Conservation (phyloP, 2,113 vertebrate species). For the Salvelinus sp. region DNA sequence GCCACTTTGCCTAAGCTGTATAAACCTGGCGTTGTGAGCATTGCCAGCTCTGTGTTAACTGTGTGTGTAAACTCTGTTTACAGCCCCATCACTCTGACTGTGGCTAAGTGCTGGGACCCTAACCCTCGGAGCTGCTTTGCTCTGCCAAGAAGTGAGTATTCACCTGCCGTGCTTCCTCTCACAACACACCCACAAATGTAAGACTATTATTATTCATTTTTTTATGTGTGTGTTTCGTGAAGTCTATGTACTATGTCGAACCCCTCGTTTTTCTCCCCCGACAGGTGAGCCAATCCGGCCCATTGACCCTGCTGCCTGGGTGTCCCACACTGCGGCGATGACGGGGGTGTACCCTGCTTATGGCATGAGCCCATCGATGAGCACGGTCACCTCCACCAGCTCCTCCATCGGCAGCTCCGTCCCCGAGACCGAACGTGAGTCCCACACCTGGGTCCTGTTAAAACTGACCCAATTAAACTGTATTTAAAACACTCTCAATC, state of each 20-base stretch:
- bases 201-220: too few species aligned
- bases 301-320: conserved; percentile 96
- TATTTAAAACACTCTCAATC: too few species aligned
- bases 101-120: conserved; percentile 98
- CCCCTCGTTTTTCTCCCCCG: conserved; percentile 45
- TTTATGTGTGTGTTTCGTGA: not conserved
- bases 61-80: conserved; percentile 15
- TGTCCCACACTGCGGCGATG: conserved; percentile 97
- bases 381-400: conserved; percentile 98
- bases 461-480: not conserved
- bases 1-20: not conserved
- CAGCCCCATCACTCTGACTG: conserved; percentile 94
- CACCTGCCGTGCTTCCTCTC: not conserved
- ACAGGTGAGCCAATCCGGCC: conserved; percentile 95
- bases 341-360: conserved; percentile 95
- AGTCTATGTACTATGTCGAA: not conserved
- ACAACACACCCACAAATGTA: not conserved
- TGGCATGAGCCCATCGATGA: conserved; percentile 98
- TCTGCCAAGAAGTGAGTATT: conserved; percentile 90
- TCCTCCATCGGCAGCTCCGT: conserved; percentile 98
- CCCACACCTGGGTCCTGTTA: not conserved
- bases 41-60: conserved; percentile 13
- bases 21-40: not conserved
- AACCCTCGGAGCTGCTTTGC: conserved; percentile 97
- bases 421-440: conserved; percentile 96